These are phyloP conservation scores for Sycobia sp. DNA, from an alignment of 1,140 invertebrate genomes.

Conservation along the genomic window DNA sequence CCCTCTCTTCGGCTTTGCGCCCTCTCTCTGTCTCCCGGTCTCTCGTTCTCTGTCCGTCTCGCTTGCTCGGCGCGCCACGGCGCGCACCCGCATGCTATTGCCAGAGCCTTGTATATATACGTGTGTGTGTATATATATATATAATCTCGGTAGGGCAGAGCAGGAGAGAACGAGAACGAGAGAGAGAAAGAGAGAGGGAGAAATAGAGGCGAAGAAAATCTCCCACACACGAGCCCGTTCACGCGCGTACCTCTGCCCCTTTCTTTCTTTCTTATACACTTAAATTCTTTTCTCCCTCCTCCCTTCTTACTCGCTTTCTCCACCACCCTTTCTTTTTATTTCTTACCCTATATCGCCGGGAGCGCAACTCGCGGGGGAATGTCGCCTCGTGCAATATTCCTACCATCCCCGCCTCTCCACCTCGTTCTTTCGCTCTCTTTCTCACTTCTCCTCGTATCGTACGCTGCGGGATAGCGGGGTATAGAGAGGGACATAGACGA, in stretches of 20 bases:
- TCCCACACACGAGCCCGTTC: conserved; percentile 14
- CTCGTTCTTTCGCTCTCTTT: no score
- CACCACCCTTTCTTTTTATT: background rate
- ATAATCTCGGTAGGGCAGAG: no score
- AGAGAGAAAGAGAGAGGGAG: no score
- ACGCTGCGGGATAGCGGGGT: no score
- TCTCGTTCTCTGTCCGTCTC: background rate
- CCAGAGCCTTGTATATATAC: background rate
- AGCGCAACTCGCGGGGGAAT: background rate
- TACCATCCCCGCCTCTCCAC: background rate
- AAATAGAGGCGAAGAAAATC: conserved; percentile 23
- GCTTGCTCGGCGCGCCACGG: background rate
- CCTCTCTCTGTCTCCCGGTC: conserved; percentile 8
- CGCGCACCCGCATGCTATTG: no score
- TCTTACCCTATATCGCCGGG: background rate
- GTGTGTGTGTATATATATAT: no score
- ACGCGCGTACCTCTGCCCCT: conserved; percentile 2
- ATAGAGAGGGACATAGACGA: no score
- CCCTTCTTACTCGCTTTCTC: background rate
- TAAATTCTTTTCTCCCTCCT: conserved; percentile 10
- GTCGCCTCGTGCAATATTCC: conserved; percentile 30
- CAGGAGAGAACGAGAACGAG: no score
- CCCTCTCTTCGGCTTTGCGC: background rate
- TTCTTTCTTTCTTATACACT: no score
- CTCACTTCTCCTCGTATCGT: no score